phyloP scores from a whole-genome alignment of 2,113 vertebrate species.

The Prietella phreatophila region DNA sequence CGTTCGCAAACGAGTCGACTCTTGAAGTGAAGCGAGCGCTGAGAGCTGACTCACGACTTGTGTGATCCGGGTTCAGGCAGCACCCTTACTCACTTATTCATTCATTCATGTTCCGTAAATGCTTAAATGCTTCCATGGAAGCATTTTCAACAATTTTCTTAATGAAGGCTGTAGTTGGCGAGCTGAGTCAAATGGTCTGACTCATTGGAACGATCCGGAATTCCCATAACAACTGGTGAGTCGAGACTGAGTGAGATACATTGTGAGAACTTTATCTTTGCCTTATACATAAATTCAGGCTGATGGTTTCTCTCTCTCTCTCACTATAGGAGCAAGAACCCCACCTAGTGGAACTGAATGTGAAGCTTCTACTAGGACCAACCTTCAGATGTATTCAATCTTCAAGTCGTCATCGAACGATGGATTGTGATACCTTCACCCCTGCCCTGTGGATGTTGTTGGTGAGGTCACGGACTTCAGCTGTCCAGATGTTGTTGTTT shows the following conservation, averaged over 20 bases:
- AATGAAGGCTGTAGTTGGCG: neutral
- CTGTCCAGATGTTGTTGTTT: too few relatives aligned
- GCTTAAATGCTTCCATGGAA: neutral
- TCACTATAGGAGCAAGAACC: neutral
- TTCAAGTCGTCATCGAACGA: too few relatives aligned
- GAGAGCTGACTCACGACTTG: neutral
- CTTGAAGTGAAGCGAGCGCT: neutral
- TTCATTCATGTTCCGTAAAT: neutral
- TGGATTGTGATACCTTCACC: too few relatives aligned
- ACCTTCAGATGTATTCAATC: neutral
- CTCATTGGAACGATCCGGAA: constrained; percentile 1
- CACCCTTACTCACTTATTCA: neutral
- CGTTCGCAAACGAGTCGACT: neutral
- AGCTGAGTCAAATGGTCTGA: constrained; percentile 1
- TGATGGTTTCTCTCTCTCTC: neutral
- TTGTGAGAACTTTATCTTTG: neutral
- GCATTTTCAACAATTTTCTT: neutral
- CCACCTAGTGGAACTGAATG: constrained; percentile 40
- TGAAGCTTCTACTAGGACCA: neutral
- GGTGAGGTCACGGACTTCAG: too few relatives aligned
- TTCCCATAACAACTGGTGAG: neutral
- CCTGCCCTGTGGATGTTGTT: too few relatives aligned
- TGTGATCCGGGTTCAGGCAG: neutral
- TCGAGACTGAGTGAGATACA: neutral
- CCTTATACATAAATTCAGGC: neutral